A percentile compares a stretch with the other conserved stretches of the same genome.
phyloP scores from a whole-genome alignment of 2,888 invertebrate genomes.

The Philereme transversata region DNA sequence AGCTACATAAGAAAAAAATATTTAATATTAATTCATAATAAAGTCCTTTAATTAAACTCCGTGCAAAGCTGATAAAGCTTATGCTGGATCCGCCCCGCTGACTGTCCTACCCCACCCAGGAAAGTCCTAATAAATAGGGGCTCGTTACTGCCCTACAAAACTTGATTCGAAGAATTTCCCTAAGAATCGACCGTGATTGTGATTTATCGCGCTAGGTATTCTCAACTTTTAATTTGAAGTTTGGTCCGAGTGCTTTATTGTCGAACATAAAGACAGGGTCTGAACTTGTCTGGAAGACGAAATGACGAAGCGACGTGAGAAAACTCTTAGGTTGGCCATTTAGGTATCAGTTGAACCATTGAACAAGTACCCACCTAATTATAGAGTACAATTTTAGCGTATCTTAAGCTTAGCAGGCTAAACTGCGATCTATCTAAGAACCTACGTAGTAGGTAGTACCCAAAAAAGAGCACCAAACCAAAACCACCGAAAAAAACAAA shows the following conservation, averaged over 20 bases:
- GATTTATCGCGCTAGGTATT: conserved; percentile 26
- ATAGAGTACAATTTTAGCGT: too few relatives aligned
- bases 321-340: too few relatives aligned
- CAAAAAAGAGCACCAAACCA: too few relatives aligned
- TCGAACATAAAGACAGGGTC: conserved; percentile 18
- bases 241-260: conserved; percentile 13
- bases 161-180: conserved; percentile 31
- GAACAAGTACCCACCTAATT: too few relatives aligned
- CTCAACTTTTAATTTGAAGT: conserved; percentile 19
- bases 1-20: too few relatives aligned
- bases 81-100: conserved; percentile 1
- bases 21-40: too few relatives aligned
- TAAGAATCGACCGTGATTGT: conserved; percentile 38
- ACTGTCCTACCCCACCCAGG: conserved; percentile 7
- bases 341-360: too few relatives aligned
- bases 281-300: conserved; percentile 1
- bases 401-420: too few relatives aligned
- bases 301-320: background rate
- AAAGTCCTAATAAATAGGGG: conserved; percentile 40
- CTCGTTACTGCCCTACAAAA: conserved; percentile 48
- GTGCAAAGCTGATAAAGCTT: background rate
- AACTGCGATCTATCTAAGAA: too few relatives aligned
- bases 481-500: too few relatives aligned
- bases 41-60: too few relatives aligned
- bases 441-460: too few relatives aligned